A percentile compares a stretch with the other conserved stretches of the same genome.
Evolutionary conservation across 2,888 invertebrate species (phyloP).

Genomic region (Trissoscelio sp.): DNA sequence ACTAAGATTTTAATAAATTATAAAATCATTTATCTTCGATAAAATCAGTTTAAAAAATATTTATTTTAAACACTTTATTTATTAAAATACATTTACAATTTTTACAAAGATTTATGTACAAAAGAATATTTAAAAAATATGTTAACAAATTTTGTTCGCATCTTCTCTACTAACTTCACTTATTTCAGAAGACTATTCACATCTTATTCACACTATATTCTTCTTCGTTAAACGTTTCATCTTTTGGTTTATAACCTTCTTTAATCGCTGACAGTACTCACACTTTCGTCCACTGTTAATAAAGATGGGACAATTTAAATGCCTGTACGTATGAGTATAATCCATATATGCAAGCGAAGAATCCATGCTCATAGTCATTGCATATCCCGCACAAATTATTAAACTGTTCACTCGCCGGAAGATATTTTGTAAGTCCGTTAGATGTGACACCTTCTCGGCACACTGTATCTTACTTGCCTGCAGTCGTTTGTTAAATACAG

Average conservation of each 20-base stretch:
- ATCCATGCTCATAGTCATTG: constrained; percentile 3
- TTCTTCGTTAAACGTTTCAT: constrained; percentile 31
- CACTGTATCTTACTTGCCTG: constrained; percentile 6
- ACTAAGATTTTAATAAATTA: too few species aligned
- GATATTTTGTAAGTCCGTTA: constrained; percentile 12
- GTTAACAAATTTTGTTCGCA: background rate
- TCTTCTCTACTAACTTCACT: too few species aligned
- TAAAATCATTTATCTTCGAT: background rate
- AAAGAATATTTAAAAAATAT: background rate
- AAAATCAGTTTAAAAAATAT: background rate
- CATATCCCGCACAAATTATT: constrained; percentile 29
- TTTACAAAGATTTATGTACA: background rate
- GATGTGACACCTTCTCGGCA: constrained; percentile 3
- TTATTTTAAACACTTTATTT: background rate
- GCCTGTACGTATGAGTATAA: constrained; percentile 23
- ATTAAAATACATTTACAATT: background rate
- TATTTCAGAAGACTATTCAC: constrained; percentile 1
- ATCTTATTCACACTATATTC: constrained; percentile 8
- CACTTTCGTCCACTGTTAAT: constrained; percentile 27
- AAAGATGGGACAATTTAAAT: constrained; percentile 28
- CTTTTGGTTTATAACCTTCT: background rate
- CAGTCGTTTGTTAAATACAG: constrained; percentile 19
- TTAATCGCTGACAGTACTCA: constrained; percentile 27
- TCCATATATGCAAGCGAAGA: constrained; percentile 24
- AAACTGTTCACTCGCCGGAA: constrained; percentile 15